A percentile compares a stretch with the other conserved stretches of the same genome.
Conservation (phyloP, 2,113 vertebrate species). For the Cervus canadensis region DNA sequence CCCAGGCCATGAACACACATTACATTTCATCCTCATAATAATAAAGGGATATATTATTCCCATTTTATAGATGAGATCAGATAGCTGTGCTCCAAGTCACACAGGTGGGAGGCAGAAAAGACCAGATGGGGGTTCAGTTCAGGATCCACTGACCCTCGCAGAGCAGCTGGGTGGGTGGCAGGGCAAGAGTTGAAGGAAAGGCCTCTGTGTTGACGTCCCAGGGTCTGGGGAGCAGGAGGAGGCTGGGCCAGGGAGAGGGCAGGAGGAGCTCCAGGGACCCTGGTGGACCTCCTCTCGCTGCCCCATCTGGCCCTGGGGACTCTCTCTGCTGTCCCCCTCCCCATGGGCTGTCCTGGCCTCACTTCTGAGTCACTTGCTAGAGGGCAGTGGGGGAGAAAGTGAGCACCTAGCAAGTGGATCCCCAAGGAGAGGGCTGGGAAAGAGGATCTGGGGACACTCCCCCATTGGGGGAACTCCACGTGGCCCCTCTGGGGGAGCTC, state of each 20-base stretch:
- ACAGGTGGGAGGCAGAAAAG: background rate
- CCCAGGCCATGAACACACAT: background rate
- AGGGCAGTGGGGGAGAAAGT: rapidly evolving
- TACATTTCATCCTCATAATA: background rate
- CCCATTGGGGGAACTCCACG: rapidly evolving
- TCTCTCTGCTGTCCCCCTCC: rapidly evolving
- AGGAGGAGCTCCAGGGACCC: background rate
- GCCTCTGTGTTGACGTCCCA: rapidly evolving
- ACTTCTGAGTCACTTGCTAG: background rate
- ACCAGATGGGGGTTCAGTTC: no score
- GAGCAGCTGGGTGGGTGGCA: background rate
- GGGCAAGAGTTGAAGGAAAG: background rate
- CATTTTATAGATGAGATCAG: background rate
- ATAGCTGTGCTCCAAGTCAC: background rate
- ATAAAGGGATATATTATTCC: background rate
- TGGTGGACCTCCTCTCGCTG: background rate
- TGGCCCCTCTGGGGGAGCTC: background rate
- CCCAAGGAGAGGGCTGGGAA: no score
- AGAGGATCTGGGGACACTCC: background rate
- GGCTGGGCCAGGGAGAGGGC: no score
- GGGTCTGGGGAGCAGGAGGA: no score
- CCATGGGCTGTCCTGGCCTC: background rate
- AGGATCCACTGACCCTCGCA: rapidly evolving
- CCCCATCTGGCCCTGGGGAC: rapidly evolving
- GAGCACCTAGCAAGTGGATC: rapidly evolving